These are phyloP conservation scores for Leptinotarsa tumamoca DNA, from an alignment of 2,888 invertebrate species.

Conservation along the genomic window DNA sequence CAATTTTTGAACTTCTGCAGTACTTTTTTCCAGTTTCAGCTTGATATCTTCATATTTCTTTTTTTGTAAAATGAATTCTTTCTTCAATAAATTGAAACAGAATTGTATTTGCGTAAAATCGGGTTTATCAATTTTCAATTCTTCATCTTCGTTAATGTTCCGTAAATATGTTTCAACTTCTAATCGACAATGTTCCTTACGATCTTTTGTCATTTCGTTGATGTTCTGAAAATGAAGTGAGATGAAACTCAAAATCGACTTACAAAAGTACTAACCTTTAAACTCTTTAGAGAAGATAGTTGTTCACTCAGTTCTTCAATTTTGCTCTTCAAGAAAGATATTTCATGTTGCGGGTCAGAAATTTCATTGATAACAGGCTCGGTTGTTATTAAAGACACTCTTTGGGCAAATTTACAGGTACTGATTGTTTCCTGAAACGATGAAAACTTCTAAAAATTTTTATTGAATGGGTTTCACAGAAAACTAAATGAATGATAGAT, in stretches of 20 bases:
- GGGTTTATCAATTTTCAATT: constrained; percentile 51
- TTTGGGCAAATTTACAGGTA: constrained; percentile 70
- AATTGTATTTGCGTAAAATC: constrained; percentile 60
- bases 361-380: constrained; percentile 66
- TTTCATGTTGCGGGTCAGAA: constrained; percentile 65
- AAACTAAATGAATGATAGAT: too few relatives aligned
- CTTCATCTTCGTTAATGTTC: constrained; percentile 43
- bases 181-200: constrained; percentile 49
- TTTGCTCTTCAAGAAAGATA: constrained; percentile 64
- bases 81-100: constrained; percentile 61
- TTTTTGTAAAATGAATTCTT: constrained; percentile 43
- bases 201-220: constrained; percentile 22
- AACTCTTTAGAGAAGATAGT: constrained; percentile 30
- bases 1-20: constrained; percentile 24
- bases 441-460: too few relatives aligned
- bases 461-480: too few relatives aligned
- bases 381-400: constrained; percentile 68
- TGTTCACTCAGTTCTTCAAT: constrained; percentile 59
- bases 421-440: constrained; percentile 68
- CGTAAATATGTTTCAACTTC: constrained; percentile 54
- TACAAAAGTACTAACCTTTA: constrained; percentile 26
- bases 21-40: constrained; percentile 29
- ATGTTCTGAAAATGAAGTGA: constrained; percentile 21
- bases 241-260: not conserved
- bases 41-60: constrained; percentile 24